Percentiles rank a stretch among this genome's conserved stretches.
Evolutionary conservation across 1,140 invertebrate species (phyloP).

Genomic region (Caenorhabditis remanei): DNA sequence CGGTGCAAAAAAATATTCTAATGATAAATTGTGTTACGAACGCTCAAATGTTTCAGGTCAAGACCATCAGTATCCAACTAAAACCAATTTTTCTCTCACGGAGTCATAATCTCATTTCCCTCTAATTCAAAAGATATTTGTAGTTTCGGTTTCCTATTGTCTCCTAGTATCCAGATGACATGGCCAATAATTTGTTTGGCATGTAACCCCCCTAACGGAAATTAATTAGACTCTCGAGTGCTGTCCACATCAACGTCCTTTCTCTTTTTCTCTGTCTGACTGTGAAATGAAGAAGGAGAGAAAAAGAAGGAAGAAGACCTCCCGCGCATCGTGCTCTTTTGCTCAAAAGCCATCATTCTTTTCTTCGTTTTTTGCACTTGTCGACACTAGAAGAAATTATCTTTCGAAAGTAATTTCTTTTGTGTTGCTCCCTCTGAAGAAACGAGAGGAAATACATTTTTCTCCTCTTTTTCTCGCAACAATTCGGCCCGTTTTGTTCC

Average conservation of each 20-base stretch:
- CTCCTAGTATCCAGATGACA: conserved; percentile 15
- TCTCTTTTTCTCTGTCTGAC: neutral
- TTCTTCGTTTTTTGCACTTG: conserved; percentile 20
- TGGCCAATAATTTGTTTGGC: conserved; percentile 47
- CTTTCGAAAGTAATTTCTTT: conserved; percentile 39
- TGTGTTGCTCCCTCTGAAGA: neutral
- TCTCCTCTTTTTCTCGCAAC: neutral
- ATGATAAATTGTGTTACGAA: too few relatives aligned
- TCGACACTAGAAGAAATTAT: conserved; percentile 28
- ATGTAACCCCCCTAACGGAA: conserved; percentile 21
- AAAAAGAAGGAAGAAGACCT: conserved; percentile 5
- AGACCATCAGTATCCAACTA: too few relatives aligned
- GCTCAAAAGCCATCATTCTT: neutral
- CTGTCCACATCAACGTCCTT: neutral
- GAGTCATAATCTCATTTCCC: neutral
- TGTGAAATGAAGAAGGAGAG: neutral
- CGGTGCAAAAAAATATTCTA: too few relatives aligned
- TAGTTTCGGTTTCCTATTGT: neutral
- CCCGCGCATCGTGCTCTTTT: neutral
- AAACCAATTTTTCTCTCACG: neutral
- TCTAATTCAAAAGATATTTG: neutral
- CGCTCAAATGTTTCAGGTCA: too few relatives aligned
- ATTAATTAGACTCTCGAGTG: conserved; percentile 42
- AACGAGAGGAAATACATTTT: neutral
- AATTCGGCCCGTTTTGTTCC: neutral